A percentile compares a stretch with the other conserved stretches of the same genome.
Conservation (phyloP, 2,888 invertebrate species). For the Phyto melanocephala region DNA sequence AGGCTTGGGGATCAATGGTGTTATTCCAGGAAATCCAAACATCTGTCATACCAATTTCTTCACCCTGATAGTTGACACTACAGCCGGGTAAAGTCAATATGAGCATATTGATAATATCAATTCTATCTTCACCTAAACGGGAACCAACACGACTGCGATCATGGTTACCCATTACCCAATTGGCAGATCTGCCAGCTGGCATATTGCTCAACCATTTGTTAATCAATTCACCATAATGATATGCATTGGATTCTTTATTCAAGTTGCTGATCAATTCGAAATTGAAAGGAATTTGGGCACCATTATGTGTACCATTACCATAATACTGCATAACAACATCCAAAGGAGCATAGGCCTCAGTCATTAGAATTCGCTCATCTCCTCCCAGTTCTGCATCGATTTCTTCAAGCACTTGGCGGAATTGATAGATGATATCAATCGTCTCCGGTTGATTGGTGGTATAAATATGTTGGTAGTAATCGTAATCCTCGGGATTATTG, state of each 20-base stretch:
- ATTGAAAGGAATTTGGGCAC: conserved; percentile 84
- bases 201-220: conserved; percentile 82
- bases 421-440: conserved; percentile 81
- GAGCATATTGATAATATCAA: conserved; percentile 90
- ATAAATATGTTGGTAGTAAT: conserved; percentile 81
- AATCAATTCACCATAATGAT: conserved; percentile 80
- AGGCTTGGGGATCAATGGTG: conserved; percentile 80
- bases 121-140: conserved; percentile 84
- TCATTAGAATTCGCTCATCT: conserved; percentile 80
- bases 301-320: conserved; percentile 78
- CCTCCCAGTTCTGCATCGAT: conserved; percentile 74
- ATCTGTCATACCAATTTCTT: conserved; percentile 85
- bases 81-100: conserved; percentile 89
- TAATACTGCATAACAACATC: conserved; percentile 82
- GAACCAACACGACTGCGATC: conserved; percentile 85
- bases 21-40: conserved; percentile 79
- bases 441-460: conserved; percentile 82
- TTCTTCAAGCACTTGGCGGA: conserved; percentile 81
- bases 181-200: conserved; percentile 81
- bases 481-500: conserved; percentile 80
- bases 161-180: conserved; percentile 89
- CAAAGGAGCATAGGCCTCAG: conserved; percentile 82
- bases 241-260: conserved; percentile 80
- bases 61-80: conserved; percentile 86
- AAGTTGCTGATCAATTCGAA: conserved; percentile 82